phyloP scores from a whole-genome alignment of 2,888 invertebrate species.

The Leucoptera coffeella region DNA sequence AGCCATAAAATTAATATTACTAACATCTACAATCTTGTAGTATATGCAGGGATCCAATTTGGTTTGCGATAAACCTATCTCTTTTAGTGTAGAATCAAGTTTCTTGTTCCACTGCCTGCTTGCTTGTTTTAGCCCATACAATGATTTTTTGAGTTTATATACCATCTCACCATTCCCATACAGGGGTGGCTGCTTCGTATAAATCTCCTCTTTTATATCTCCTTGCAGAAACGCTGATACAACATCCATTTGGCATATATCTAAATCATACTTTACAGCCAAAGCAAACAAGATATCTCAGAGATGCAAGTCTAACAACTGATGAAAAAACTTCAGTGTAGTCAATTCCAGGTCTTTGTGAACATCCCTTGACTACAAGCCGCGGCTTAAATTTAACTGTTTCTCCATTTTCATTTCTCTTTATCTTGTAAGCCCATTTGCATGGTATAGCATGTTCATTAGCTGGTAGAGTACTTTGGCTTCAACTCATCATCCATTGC shows the following conservation, averaged over 20 bases:
- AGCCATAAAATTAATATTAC: slow-evolving; percentile 4
- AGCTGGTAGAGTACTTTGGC: slow-evolving; percentile 4
- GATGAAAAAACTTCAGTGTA: slow-evolving; percentile 6
- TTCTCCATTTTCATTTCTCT: slow-evolving; percentile 6
- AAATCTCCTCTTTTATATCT: slow-evolving; percentile 3
- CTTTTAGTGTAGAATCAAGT: slow-evolving; percentile 2
- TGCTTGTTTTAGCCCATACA: slow-evolving; percentile 6
- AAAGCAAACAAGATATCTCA: slow-evolving; percentile 8
- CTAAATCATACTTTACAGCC: slow-evolving; percentile 7
- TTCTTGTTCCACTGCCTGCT: slow-evolving; percentile 5
- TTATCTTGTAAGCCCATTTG: slow-evolving; percentile 7
- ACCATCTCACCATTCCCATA: slow-evolving; percentile 4
- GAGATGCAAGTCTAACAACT: slow-evolving; percentile 4
- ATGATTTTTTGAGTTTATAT: slow-evolving; percentile 5
- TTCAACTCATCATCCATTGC: slow-evolving; percentile 8
- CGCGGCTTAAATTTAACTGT: slow-evolving; percentile 4
- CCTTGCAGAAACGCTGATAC: slow-evolving; percentile 3
- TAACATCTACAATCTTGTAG: slow-evolving; percentile 2
- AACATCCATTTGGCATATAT: slow-evolving; percentile 7
- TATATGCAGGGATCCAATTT: slow-evolving; percentile 5
- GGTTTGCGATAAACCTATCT: slow-evolving; percentile 4
- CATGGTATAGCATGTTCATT: slow-evolving; percentile 4
- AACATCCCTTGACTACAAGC: slow-evolving; percentile 7
- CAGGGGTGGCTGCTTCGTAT: slow-evolving; percentile 2
- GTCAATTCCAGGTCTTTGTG: slow-evolving; percentile 5